These are phyloP conservation scores for Setipinna tenuifilis DNA, from an alignment of 2,797 vertebrate genomes.

Conservation along the genomic window DNA sequence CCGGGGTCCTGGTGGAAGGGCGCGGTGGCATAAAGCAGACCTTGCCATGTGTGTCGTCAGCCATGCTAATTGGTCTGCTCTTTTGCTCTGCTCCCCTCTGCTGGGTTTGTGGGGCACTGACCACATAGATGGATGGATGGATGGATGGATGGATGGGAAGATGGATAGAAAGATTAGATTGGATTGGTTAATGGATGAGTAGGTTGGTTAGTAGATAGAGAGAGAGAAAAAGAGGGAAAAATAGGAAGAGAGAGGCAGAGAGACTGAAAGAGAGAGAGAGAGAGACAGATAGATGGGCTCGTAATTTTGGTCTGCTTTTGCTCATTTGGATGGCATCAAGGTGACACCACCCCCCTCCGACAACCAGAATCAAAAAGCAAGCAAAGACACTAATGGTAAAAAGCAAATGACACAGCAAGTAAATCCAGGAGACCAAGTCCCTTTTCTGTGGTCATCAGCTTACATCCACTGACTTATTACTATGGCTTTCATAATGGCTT, in stretches of 20 bases:
- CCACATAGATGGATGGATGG: not conserved
- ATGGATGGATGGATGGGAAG: not conserved
- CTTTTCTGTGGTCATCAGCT: conserved; percentile 4
- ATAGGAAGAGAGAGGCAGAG: too few species aligned
- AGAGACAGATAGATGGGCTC: too few species aligned
- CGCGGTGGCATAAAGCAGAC: conserved; percentile 52
- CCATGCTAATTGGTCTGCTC: conserved; percentile 44
- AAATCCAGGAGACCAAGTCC: not conserved
- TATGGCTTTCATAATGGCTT: not conserved
- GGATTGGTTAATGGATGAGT: not conserved
- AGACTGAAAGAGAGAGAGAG: too few species aligned
- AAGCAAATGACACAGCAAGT: not conserved
- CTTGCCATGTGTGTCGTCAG: conserved; percentile 47
- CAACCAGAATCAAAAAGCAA: not conserved
- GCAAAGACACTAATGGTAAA: not conserved
- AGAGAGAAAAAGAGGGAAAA: not conserved
- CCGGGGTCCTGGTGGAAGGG: conserved; percentile 49
- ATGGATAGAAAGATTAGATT: not conserved
- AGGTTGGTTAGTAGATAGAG: not conserved
- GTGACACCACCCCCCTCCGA: not conserved
- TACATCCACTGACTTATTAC: not conserved
- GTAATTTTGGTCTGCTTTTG: too few species aligned
- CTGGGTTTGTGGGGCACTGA: too few species aligned
- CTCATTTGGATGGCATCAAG: too few species aligned
- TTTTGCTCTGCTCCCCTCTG: not conserved